These are phyloP conservation scores for Sebastes vulpes DNA, from an alignment of 2,797 vertebrate species.

Conservation along the genomic window DNA sequence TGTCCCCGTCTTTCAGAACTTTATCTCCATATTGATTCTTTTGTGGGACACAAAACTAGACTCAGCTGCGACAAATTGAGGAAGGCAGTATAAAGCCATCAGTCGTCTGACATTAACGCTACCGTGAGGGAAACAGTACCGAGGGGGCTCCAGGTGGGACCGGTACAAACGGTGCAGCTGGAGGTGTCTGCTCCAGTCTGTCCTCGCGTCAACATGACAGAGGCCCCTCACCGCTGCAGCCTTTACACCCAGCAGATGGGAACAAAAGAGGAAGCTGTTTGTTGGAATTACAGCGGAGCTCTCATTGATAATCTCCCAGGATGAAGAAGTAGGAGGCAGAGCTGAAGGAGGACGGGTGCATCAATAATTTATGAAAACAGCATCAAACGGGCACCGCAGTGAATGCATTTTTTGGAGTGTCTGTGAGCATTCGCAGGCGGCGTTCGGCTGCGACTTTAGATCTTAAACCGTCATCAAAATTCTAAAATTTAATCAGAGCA, in stretches of 20 bases:
- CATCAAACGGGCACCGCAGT: conserved; percentile 69
- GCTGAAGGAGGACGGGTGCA: conserved; percentile 40
- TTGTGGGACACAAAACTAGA: conserved; percentile 7
- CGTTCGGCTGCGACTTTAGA: conserved; percentile 21
- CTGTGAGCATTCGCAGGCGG: conserved; percentile 26
- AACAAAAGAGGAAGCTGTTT: conserved; percentile 77
- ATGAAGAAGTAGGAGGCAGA: conserved; percentile 57
- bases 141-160: conserved; percentile 54
- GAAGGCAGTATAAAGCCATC: conserved; percentile 29
- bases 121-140: conserved; percentile 28
- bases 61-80: not conserved
- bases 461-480: conserved; percentile 17
- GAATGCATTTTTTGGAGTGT: conserved; percentile 21
- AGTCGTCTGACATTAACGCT: conserved; percentile 43
- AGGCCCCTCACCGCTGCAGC: conserved; percentile 2
- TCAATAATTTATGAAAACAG: conserved; percentile 79
- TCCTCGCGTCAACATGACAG: conserved; percentile 52
- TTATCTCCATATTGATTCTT: conserved; percentile 48
- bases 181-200: conserved; percentile 72
- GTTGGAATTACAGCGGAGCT: conserved; percentile 75
- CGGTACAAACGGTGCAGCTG: conserved; percentile 60
- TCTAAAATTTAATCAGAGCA: conserved; percentile 18
- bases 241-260: conserved; percentile 65
- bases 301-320: conserved; percentile 75
- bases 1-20: conserved; percentile 26